A percentile compares a stretch with the other conserved stretches of the same genome.
These are phyloP conservation scores for Dendrophyllia cribrosa DNA, from an alignment of 64 coral and sea anemone species.

Conservation along the genomic window DNA sequence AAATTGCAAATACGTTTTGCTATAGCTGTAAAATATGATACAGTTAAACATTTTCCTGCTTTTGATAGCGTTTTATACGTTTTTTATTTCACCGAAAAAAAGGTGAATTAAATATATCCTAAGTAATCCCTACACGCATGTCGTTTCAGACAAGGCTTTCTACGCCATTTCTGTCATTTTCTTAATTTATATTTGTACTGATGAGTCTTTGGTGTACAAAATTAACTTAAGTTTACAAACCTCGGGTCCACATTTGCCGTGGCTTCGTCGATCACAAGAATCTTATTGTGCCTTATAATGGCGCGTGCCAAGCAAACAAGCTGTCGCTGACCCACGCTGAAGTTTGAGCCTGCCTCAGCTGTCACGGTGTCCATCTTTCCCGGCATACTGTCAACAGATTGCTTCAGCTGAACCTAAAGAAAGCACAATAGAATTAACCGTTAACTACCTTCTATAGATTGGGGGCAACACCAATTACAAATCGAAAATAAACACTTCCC, in stretches of 20 bases:
- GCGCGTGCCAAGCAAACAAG: conserved; percentile 50
- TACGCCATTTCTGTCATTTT: too few relatives aligned
- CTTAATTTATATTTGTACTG: too few relatives aligned
- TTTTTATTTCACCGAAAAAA: too few relatives aligned
- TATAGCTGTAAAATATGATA: too few relatives aligned
- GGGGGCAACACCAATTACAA: not conserved
- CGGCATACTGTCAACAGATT: conserved; percentile 19
- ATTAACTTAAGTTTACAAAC: not conserved
- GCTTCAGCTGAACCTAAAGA: conserved; percentile 57
- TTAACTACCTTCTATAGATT: not conserved
- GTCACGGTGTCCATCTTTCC: conserved; percentile 51
- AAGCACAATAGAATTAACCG: not conserved
- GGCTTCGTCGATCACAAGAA: conserved; percentile 72
- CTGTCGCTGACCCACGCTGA: conserved; percentile 63
- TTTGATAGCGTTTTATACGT: too few relatives aligned
- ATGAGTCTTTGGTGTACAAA: too few relatives aligned
- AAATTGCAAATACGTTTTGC: too few relatives aligned
- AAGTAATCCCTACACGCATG: too few relatives aligned
- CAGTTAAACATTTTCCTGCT: too few relatives aligned
- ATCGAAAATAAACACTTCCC: not conserved
- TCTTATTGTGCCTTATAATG: conserved; percentile 60
- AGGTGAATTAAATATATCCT: too few relatives aligned
- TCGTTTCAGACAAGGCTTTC: too few relatives aligned
- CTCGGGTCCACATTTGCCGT: conserved; percentile 74
- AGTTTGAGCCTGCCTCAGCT: conserved; percentile 68